Evolutionary conservation across 2,113 vertebrate genomes (phyloP), one percentile per base, ranked within the genome.

Genomic region (Coracopsis vasa): DNA sequence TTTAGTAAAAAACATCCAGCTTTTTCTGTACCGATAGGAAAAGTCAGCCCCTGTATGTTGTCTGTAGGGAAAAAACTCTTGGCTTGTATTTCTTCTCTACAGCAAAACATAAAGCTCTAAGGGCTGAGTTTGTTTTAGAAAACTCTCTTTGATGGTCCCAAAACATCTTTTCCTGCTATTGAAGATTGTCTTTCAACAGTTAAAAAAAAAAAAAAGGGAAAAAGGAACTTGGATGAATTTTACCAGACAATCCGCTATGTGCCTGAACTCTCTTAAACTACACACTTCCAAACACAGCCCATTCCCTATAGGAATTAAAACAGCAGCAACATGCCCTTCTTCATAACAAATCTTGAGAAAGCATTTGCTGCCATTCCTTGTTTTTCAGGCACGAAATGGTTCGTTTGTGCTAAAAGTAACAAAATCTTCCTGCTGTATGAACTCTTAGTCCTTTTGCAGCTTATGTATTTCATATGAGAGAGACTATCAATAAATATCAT

Each of bases 161-260:
- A 92, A 92, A 83, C 95, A 94, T 92, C 93, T 88, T 96, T 98
- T 97, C 97, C 95, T 98, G 96, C 88, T 88, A 97, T 98, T 97
- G 94, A 97, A 90, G 93, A 66, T 84, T 92, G 75, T 71, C 93
- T 97, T 94, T 95, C 92, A 95, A 95, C 51, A 95, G 23, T 39
- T 39, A 31, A 13, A 51, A 41, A 33, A 31, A 42, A 21, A 4
- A 17, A 64, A 66, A 50, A 39, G 24, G 45, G 7, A 48, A 65
- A 60, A 74, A 47, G 28, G 56, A 91, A 85, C 88, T 86, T 53
- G 51, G 35, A 78, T 80, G 67, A 85, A 88, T 95, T 95, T 91
- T 94, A 45, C 61, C 93, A 70, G 75, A 60, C 60, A 87, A 86
- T 91, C 85, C n/a, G 39, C 56, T 65, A 15, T 86, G 66, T 61